Evolutionary conservation across 2,797 vertebrate species (phyloP), one percentile per base, ranked within the genome.

Genomic region (Sorex maritimensis): DNA sequence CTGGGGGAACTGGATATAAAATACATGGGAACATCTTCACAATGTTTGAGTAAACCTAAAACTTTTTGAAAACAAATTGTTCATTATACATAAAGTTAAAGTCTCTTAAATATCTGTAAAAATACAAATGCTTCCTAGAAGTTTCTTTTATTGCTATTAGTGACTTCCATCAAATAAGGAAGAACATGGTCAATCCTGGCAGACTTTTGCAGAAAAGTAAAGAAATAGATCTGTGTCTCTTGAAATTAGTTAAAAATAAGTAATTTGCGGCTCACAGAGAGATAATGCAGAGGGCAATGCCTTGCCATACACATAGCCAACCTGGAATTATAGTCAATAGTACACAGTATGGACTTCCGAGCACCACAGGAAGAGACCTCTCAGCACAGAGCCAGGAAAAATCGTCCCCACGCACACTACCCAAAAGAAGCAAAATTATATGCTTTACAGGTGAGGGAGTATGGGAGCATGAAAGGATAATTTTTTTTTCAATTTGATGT

Each of bases 11-110:
- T 84, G 0, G 4, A 2, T 69, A 0, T 69, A 10, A 44, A 15
- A 0, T 58, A 21, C 41, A 52, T 38, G 8, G 5, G 19, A 79
- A 81, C 3, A 38, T 49, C 24, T 82, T 86, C 58, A 65, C 38
- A 94, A 49, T 30, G 1, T 75, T 90, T 90, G 38, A 49, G 3
- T 75, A 78, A 87, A 82, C 67, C 19, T 84, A 72, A 87, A 79
- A 58, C 13, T 52, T 65, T 63, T 92, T 38, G 75, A 55, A 81
- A 81, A 44, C 46, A 86, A 72, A 73, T 91, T 34, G 9, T 30
- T 52, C 71, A n/a, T 71, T 68, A 75, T 21, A 88, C 19, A 52
- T 77, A 69, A 82, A 55, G 1, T 65, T n/a, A 73, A 65, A 3
- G 3, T 52, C 46, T 46, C 14, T 65, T 52, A 44, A 71, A 28